phyloP scores from a whole-genome alignment of 2,797 vertebrate genomes.

The Geotrypetes seraphini region DNA sequence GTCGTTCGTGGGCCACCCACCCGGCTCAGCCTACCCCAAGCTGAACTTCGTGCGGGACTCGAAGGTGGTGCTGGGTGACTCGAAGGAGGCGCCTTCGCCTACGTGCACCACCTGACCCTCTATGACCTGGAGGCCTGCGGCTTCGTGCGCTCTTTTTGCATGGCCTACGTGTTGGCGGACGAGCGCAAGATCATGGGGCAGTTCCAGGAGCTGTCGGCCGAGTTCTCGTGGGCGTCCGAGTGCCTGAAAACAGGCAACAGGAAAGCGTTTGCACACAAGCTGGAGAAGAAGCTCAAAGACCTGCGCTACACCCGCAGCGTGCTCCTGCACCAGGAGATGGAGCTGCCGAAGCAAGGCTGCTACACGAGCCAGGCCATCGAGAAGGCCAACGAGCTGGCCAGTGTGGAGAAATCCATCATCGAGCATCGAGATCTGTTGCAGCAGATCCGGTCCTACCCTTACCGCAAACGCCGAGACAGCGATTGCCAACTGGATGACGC shows the following conservation, averaged over 20 bases:
- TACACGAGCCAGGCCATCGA: too few species aligned
- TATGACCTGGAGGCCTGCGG: conserved; percentile 94
- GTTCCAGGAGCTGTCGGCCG: conserved; percentile 80
- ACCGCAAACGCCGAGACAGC: too few species aligned
- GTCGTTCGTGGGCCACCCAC: conserved; percentile 89
- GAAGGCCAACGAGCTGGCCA: conserved; percentile 95
- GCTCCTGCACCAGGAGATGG: conserved; percentile 80
- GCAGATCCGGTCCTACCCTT: too few species aligned
- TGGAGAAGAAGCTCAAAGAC: conserved; percentile 90
- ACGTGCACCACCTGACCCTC: conserved; percentile 91
- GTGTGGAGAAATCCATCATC: conserved; percentile 89
- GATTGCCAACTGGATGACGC: too few species aligned
- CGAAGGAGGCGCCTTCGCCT: conserved; percentile 92
- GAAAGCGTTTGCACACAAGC: conserved; percentile 83
- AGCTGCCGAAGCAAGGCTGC: conserved; percentile 85
- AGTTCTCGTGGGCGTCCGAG: conserved; percentile 91
- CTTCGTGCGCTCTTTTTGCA: conserved; percentile 92
- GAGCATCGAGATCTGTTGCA: conserved; percentile 88
- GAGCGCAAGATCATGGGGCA: conserved; percentile 97
- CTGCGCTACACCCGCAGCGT: conserved; percentile 90
- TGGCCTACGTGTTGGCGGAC: conserved; percentile 92
- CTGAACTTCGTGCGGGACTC: conserved; percentile 97
- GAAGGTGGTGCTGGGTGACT: conserved; percentile 90
- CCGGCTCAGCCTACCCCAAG: conserved; percentile 86
- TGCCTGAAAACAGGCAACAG: conserved; percentile 89